A percentile compares a stretch with the other conserved stretches of the same genome.
phyloP scores from a whole-genome alignment of 2,797 vertebrate species.

The Acanthopagrus latus region DNA sequence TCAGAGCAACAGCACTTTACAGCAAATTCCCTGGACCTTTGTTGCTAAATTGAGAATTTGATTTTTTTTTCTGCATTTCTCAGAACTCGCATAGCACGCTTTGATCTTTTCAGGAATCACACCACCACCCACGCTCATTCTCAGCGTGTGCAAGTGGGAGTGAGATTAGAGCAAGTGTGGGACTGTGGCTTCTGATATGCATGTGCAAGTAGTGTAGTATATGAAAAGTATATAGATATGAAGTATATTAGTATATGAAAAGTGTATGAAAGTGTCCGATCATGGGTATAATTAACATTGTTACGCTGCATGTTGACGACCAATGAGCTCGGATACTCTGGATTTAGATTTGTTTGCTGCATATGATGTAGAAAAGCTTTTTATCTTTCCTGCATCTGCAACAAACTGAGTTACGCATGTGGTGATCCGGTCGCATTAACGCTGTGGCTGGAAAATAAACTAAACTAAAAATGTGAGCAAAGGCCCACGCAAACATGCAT shows the following conservation, averaged over 20 bases:
- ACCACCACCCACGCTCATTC: slow-evolving; percentile 57
- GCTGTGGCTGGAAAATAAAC: slow-evolving; percentile 9
- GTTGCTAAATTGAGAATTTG: slow-evolving; percentile 39
- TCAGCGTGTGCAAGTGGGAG: slow-evolving; percentile 53
- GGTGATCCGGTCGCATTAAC: neutral
- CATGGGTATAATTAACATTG: slow-evolving; percentile 16
- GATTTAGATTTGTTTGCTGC: neutral
- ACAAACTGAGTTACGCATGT: neutral
- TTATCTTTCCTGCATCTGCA: neutral
- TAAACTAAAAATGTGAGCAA: neutral
- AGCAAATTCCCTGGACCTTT: slow-evolving; percentile 22
- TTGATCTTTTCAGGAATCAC: slow-evolving; percentile 65
- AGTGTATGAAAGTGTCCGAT: neutral
- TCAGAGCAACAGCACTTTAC: slow-evolving; percentile 18
- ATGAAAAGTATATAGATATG: too few relatives aligned
- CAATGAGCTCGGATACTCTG: neutral
- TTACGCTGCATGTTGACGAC: neutral
- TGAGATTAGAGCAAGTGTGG: slow-evolving; percentile 59
- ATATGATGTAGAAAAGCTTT: neutral
- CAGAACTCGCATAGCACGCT: slow-evolving; percentile 34
- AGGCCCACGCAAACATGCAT: slow-evolving; percentile 2
- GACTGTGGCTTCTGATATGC: slow-evolving; percentile 27
- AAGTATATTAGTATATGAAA: neutral
- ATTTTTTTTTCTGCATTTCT: slow-evolving; percentile 35
- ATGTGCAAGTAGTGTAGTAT: neutral